These are phyloP conservation scores for Drosophila athabasca DNA, from an alignment of 1,140 invertebrate genomes.

Conservation along the genomic window DNA sequence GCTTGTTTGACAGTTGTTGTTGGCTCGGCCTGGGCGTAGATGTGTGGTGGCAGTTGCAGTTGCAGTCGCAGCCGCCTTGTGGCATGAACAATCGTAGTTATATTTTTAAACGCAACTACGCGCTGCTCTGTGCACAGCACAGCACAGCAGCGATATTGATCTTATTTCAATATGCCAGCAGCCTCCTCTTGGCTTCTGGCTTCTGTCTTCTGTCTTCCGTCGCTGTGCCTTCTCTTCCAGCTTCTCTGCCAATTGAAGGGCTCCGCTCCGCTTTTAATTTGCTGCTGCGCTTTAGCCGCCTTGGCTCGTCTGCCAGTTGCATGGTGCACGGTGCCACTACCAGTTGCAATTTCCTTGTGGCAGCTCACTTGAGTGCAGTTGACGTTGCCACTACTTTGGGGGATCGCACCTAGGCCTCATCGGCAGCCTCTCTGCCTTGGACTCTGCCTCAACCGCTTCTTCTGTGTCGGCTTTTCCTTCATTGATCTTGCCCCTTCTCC, in stretches of 20 bases:
- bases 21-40: constrained; percentile 26
- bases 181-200: constrained; percentile 18
- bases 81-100: constrained; percentile 70
- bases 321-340: constrained; percentile 7
- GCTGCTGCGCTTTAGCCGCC: constrained; percentile 42
- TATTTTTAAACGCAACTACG: constrained; percentile 78
- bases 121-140: constrained; percentile 69
- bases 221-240: too few relatives aligned
- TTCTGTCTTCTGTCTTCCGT: too few relatives aligned
- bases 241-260: too few relatives aligned
- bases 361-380: constrained; percentile 23
- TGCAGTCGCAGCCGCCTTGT: constrained; percentile 26
- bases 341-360: constrained; percentile 16
- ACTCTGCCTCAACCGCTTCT: neutral
- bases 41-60: constrained; percentile 4
- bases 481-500: constrained; percentile 42
- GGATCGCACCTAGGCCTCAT: constrained; percentile 34
- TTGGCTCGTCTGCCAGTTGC: too few relatives aligned
- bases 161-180: constrained; percentile 80
- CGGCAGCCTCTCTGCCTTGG: neutral
- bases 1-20: constrained; percentile 83
- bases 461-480: constrained; percentile 33
- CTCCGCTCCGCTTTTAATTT: constrained; percentile 50
- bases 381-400: constrained; percentile 23
- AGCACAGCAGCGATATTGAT: constrained; percentile 58